Evolutionary conservation across 2,888 invertebrate species (phyloP).

Genomic region (Catocala sponsa): DNA sequence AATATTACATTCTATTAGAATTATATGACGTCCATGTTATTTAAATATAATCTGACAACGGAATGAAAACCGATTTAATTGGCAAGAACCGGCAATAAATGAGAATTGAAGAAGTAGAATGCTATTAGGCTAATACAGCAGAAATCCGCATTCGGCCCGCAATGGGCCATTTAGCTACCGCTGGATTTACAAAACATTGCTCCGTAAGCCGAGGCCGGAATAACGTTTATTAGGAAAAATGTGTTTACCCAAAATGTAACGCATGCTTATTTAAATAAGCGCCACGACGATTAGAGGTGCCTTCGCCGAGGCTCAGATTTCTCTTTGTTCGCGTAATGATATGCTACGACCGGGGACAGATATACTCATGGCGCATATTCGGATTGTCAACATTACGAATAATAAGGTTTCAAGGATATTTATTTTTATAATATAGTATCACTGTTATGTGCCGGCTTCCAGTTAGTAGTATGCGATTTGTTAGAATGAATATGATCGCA

Average conservation of each 20-base stretch:
- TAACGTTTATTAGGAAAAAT: slow-evolving; percentile 84
- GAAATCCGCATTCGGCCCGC: slow-evolving; percentile 75
- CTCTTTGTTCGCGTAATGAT: slow-evolving; percentile 35
- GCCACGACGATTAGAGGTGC: slow-evolving; percentile 31
- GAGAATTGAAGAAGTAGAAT: slow-evolving; percentile 77
- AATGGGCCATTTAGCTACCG: slow-evolving; percentile 79
- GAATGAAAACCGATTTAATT: slow-evolving; percentile 62
- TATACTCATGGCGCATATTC: slow-evolving; percentile 24
- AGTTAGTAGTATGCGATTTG: too few species aligned
- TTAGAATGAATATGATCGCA: too few species aligned
- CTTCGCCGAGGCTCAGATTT: slow-evolving; percentile 37
- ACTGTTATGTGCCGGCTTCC: too few species aligned
- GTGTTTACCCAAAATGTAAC: slow-evolving; percentile 66
- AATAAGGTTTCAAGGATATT: slow-evolving; percentile 15
- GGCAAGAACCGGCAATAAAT: slow-evolving; percentile 66
- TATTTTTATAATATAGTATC: slow-evolving; percentile 6
- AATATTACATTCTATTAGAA: too few species aligned
- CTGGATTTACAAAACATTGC: slow-evolving; percentile 82
- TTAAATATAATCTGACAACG: slow-evolving; percentile 45
- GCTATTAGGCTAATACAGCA: slow-evolving; percentile 79
- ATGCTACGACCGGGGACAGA: slow-evolving; percentile 24
- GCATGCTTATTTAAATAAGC: slow-evolving; percentile 59
- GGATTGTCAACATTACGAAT: slow-evolving; percentile 17
- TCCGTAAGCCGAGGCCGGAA: slow-evolving; percentile 67
- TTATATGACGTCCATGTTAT: slow-evolving; percentile 11